Conservation (phyloP, 2,888 invertebrate species). For the Tetragnatha montana region DNA sequence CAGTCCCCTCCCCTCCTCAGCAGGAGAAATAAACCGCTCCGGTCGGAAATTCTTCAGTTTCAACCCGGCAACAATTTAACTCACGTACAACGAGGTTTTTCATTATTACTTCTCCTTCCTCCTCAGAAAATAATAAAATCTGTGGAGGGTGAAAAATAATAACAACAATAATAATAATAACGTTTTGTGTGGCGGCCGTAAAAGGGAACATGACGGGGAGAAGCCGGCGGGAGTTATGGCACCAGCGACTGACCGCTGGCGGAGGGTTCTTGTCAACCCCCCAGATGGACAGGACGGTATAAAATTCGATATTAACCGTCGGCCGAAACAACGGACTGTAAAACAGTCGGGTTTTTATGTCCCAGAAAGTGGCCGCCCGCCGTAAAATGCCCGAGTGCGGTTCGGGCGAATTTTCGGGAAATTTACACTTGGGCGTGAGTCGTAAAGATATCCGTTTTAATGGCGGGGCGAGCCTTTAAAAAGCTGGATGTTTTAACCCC, state of each 20-base stretch:
- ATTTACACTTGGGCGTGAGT: not conserved
- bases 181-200: conserved; percentile 23
- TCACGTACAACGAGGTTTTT: conserved; percentile 62
- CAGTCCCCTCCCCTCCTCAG: not conserved
- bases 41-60: conserved; percentile 2
- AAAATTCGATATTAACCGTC: conserved; percentile 24
- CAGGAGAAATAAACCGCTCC: not conserved
- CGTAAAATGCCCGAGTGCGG: not conserved
- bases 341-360: not conserved
- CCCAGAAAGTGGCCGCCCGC: not conserved
- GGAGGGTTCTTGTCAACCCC: conserved; percentile 32
- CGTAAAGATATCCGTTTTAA: not conserved
- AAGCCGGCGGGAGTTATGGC: conserved; percentile 46
- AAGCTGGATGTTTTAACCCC: not conserved
- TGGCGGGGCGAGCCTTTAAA: not conserved
- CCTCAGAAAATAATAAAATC: conserved; percentile 63
- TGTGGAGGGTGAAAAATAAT: conserved; percentile 30
- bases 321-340: not conserved
- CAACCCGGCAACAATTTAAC: conserved; percentile 58
- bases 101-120: conserved; percentile 3
- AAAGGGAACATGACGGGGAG: conserved; percentile 44
- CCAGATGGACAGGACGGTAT: conserved; percentile 11
- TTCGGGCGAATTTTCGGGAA: not conserved
- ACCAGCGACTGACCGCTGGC: conserved; percentile 34
- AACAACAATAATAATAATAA: not conserved